Conservation (phyloP, 2,888 invertebrate genomes). For the Lithophane semibrunnea region DNA sequence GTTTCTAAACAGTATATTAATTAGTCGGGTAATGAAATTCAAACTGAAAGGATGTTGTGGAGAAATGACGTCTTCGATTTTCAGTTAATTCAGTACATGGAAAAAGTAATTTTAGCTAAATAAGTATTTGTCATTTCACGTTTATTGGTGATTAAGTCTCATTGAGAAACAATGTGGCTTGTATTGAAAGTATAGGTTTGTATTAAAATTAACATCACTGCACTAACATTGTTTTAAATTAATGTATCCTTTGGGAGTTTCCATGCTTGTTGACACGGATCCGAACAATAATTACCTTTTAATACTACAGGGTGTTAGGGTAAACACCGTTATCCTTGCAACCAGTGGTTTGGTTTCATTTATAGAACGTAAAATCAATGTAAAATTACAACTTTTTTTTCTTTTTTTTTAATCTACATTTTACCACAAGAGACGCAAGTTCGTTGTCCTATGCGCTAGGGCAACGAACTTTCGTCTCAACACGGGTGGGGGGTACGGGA, state of each 20-base stretch:
- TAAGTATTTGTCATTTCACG: constrained; percentile 29
- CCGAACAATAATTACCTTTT: no score
- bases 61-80: constrained; percentile 9
- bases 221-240: constrained; percentile 47
- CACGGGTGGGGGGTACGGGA: no score
- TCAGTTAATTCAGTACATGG: constrained; percentile 23
- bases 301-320: no score
- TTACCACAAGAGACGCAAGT: no score
- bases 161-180: constrained; percentile 12
- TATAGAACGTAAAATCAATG: no score
- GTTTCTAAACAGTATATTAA: constrained; percentile 34
- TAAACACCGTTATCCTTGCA: no score
- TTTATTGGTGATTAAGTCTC: constrained; percentile 18
- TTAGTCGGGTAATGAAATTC: neutral
- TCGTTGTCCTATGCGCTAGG: no score
- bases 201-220: constrained; percentile 45
- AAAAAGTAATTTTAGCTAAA: constrained; percentile 32
- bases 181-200: constrained; percentile 33
- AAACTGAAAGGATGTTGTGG: neutral
- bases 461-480: no score
- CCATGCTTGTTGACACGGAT: constrained; percentile 34
- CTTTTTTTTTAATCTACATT: no score
- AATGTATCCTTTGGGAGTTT: constrained; percentile 33
- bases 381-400: no score
- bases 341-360: no score